Evolutionary conservation across 2,888 invertebrate genomes (phyloP), one percentile per base, ranked within the genome.

Genomic region (Cheilosia pagana): DNA sequence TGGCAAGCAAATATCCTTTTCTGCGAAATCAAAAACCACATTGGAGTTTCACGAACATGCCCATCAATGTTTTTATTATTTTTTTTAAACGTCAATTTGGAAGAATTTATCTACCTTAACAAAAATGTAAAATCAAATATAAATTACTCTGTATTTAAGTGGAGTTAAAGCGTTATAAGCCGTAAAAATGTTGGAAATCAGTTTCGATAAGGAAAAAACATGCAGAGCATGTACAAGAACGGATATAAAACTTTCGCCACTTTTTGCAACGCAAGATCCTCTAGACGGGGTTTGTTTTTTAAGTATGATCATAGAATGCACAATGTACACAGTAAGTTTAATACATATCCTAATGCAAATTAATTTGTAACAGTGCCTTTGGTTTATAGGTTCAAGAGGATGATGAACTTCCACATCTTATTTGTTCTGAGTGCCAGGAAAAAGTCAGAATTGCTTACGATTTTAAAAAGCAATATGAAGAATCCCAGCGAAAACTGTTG

Each of bases 321-420:
- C 87, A 21, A 79, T 72, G 57, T 89, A 87, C 59, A 41, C 77
- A 16, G 89, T 88, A 87, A 65, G 81, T 68, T 52, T 3, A 12
- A 3, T 21, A 5, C 14, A 2, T 25, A 2, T 2, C 14, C 10
- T 3, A 14, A 16, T 59, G 23, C 25, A 28, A 21, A 25, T 28
- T 53, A n/a, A 62, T 43, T 72, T 53, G 1, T 25, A 39, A 21
- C 6, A 23, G 2, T 16, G n/a, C 14, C 12, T 28, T 10, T 53
- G 41, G 50, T 14, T n/a, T 28, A 3, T 60, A 92, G 92, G 89
- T 92, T 63, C 88, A 89, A 71, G 89, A 91, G 8, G 89, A 90
- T 86, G 89, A 90, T 68, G 89, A 87, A 7, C 87, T 90, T 25
- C 91, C 91, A 0, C 88, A 89, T 19, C 87, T 88, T 21, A 90